Evolutionary conservation across 1,140 invertebrate species (phyloP), one percentile per base, ranked within the genome.

Genomic region (Harpegnathos saltator): DNA sequence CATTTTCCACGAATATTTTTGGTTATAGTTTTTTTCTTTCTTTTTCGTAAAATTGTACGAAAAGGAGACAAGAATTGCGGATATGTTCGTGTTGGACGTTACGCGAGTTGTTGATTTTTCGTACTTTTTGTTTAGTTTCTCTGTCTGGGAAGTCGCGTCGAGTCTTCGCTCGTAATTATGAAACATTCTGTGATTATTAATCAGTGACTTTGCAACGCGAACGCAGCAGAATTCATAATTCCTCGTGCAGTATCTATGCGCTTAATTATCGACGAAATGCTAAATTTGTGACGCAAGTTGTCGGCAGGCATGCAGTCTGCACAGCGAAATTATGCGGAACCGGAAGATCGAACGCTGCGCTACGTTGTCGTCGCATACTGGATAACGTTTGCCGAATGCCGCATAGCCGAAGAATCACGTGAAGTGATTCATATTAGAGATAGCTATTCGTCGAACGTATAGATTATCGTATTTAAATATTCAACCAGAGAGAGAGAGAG

Each of bases 271-370:
- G 61, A 14, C 19, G 73, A n/a, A 75, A 65, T 63, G n/a, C 61
- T 65, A 66, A 77, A 77, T 77, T 77, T 77, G 65, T 52, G 61
- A 77, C 61, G 65, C 48, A 54, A 65, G 73, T 65, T 75, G 73
- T 77, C 73, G 61, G 29, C 73, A 66, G 73, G 61, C 73, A 75
- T 75, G 73, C 73, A 52, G 12, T 59, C 33, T 63, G 73, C 26
- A 65, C 24, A 44, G 26, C 33, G 44, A 77, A 65, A 77, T 77
- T 77, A 77, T 77, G 73, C 73, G 73, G 61, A 77, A 54, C 73
- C 73, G 73, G 73, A 77, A 77, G 61, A 50, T 66, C 73, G 73
- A 77, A 66, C 73, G 48, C 73, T 77, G 38, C 73, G 66, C 33
- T 77, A 77, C 61, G 19, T 17, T 77, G 73, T 77, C 73, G 73